A percentile compares a stretch with the other conserved stretches of the same genome.
phyloP scores from a whole-genome alignment of 2,797 vertebrate species.

The Falco cherrug region DNA sequence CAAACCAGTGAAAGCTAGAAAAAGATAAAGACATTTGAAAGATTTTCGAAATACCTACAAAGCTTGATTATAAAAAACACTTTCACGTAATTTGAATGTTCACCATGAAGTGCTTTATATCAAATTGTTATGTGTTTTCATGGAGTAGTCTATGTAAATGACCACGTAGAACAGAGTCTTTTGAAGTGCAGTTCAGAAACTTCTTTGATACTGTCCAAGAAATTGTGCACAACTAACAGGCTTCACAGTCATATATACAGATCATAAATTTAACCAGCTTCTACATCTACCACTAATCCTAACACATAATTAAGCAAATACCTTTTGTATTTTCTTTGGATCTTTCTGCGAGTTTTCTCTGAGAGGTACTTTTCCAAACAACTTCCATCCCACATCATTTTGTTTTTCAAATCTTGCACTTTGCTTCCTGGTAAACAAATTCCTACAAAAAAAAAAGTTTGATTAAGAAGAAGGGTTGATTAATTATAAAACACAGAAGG shows the following conservation, averaged over 20 bases:
- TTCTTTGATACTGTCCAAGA: neutral
- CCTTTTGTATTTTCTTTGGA: conserved; percentile 84
- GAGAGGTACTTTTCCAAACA: conserved; percentile 87
- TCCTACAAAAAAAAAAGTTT: conserved; percentile 75
- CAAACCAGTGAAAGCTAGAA: neutral
- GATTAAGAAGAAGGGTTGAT: neutral
- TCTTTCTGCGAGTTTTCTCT: conserved; percentile 82
- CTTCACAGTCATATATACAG: neutral
- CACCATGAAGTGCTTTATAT: neutral
- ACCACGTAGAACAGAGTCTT: neutral
- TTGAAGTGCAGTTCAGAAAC: neutral
- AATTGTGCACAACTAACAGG: neutral
- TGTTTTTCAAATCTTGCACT: conserved; percentile 79
- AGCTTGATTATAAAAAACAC: neutral
- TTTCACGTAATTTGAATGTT: neutral
- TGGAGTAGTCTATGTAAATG: neutral
- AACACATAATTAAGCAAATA: conserved; percentile 56
- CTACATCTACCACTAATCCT: neutral
- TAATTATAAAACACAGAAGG: neutral
- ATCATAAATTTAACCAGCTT: neutral
- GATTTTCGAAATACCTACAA: neutral
- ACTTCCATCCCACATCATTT: conserved; percentile 88
- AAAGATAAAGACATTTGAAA: neutral
- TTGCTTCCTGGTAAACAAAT: conserved; percentile 88
- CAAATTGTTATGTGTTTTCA: neutral